Evolutionary conservation across 2,888 invertebrate genomes (phyloP), one percentile per base, ranked within the genome.

Genomic region (Hypsopygia costalis): DNA sequence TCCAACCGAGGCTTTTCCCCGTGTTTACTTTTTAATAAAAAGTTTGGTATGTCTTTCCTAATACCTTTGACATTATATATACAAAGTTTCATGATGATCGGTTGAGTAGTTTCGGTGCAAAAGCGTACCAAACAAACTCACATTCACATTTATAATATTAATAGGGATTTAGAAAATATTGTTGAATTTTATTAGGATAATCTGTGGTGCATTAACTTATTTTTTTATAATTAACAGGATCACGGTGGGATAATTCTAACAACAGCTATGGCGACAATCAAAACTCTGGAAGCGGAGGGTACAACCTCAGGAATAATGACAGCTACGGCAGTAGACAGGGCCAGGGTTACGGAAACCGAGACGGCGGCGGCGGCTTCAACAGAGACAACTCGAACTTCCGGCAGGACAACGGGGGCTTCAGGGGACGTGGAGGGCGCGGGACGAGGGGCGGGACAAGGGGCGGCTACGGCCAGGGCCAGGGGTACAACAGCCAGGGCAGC

Each of bases 341-440:
- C 2, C 25, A 25, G 6, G 43, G 40, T 25, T 40, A 32, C 30
- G 47, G 41, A 36, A 39, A 46, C 25, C 41, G 50, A 16, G 50
- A 52, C 21, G 51, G 51, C 33, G 51, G 43, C 34, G 3, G n/a
- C n/a, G 46, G 52, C 1, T 49, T 44, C 39, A 47, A 40, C 25
- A 11, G 57, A 3, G 54, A 53, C 11, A 40, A 35, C 34, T 43
- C 42, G 21, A 30, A 62, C 41, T 60, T 74, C 16, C 53, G 58
- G 30, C 72, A 75, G 52, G 68, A 64, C 41, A 70, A 75, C 34
- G 80, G 74, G 32, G 79, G 82, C 10, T 78, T 73, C 57, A 60
- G 74, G 0, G 76, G 78, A 0, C 47, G 71, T 4, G 64, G 76
- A 0, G 16, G 16, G 3, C 71, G 77, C 1, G 57, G n/a, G n/a